A percentile compares a stretch with the other conserved stretches of the same genome.
Conservation (phyloP, 1,140 invertebrate species). For the Orussus abietinus region DNA sequence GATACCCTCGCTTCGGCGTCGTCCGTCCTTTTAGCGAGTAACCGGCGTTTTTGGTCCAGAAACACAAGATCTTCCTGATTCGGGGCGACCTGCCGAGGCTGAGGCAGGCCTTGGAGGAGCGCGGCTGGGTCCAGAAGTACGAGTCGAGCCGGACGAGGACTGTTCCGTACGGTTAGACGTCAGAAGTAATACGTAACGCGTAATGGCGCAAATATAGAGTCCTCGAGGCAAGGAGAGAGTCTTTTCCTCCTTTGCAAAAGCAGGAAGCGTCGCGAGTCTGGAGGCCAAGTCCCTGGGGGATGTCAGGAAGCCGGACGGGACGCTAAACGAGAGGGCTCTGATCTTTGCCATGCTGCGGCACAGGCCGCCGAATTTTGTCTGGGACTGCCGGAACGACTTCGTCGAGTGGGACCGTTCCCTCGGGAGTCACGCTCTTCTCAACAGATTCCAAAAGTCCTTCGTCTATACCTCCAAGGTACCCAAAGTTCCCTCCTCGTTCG, state of each 20-base stretch:
- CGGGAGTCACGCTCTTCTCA: constrained; percentile 30
- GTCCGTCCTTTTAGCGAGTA: too few relatives aligned
- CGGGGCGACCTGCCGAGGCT: constrained; percentile 44
- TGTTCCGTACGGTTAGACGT: constrained; percentile 42
- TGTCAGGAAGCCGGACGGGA: constrained; percentile 30
- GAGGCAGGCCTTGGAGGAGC: constrained; percentile 33
- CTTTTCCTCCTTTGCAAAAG: constrained; percentile 6
- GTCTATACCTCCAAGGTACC: constrained; percentile 49
- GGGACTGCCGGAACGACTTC: constrained; percentile 46
- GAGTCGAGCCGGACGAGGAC: constrained; percentile 39
- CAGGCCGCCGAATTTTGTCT: constrained; percentile 40
- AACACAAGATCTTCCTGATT: constrained; percentile 43
- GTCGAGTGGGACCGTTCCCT: constrained; percentile 38
- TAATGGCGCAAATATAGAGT: background rate
- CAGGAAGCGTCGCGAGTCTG: constrained; percentile 29
- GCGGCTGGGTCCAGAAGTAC: constrained; percentile 45
- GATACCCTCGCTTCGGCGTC: too few relatives aligned
- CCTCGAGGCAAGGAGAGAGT: too few relatives aligned
- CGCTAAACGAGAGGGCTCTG: constrained; percentile 38
- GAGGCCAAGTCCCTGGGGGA: constrained; percentile 38
- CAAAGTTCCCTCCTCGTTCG: too few relatives aligned
- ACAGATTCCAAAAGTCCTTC: constrained; percentile 37
- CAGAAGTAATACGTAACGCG: background rate
- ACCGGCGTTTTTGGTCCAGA: too few relatives aligned
- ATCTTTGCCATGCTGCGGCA: constrained; percentile 33